Evolutionary conservation across 2,888 invertebrate species (phyloP), one percentile per base, ranked within the genome.

Genomic region (Stenotaenia linearis): DNA sequence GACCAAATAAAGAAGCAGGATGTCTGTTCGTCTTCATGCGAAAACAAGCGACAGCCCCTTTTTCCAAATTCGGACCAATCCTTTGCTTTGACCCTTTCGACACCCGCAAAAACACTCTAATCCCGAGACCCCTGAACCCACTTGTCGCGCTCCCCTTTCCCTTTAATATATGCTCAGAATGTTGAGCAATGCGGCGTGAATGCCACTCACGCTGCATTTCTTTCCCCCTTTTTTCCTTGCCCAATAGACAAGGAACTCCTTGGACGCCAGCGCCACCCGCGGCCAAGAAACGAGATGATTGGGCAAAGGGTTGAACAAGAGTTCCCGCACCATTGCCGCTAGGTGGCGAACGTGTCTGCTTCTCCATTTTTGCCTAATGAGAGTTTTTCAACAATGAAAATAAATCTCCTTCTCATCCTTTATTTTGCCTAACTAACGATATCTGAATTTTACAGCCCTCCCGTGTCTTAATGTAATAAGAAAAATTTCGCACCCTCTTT

Each of bases 361-460:
- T 21, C 28, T 28, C 78, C 69, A 69, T 69, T 69, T 69, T 78
- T 78, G 56, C 56, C 78, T 78, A 78, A 78, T 78, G 78, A 78
- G 56, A 78, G 56, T 30, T 78, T n/a, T n/a, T 61, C 78, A 61
- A 37, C 56, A 50, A 78, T 61, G 78, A 78, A 61, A 69, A 78
- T 78, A 78, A 37, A 78, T 32, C 56, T 56, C 5, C 23, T 28
- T n/a, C 28, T 69, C 69, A 15, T 32, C 32, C 76, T 75, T 32
- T 37, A 37, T 32, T 50, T 50, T 37, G 35, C 76, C 69, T 69
- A 69, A 69, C 69, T 69, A 78, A 56, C 56, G 61, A 61, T 78
- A 78, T 78, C 78, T 61, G 61, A 78, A 56, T 78, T 78, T 78
- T 78, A 78, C 61, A 30, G 37, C 61, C 32, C 78, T 61, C 61